Evolutionary conservation across 1,140 invertebrate species (phyloP).

Genomic region (Papilio helenus): DNA sequence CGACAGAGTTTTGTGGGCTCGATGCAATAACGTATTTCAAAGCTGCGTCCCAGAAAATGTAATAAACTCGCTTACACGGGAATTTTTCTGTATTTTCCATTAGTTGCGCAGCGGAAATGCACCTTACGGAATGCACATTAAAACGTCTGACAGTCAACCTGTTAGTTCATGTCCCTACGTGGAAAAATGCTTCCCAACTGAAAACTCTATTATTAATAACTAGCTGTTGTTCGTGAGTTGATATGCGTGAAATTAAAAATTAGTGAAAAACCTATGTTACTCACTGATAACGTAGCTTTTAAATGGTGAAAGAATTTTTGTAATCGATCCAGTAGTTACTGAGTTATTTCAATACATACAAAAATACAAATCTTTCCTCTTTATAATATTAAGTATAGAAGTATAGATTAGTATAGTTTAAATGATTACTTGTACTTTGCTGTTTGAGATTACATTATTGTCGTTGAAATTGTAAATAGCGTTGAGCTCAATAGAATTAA

Average conservation of each 20-base stretch:
- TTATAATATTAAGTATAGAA: too few relatives aligned
- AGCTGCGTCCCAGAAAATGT: conserved; percentile 20
- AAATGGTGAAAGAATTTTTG: too few relatives aligned
- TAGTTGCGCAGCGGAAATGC: conserved; percentile 11
- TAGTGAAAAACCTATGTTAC: too few relatives aligned
- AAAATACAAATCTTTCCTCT: too few relatives aligned
- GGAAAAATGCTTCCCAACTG: not conserved
- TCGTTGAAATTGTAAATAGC: not conserved
- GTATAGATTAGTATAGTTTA: too few relatives aligned
- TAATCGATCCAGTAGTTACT: too few relatives aligned
- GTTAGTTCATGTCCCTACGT: not conserved
- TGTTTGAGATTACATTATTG: not conserved
- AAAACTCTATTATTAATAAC: not conserved
- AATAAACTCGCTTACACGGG: conserved; percentile 24
- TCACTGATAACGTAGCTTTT: too few relatives aligned
- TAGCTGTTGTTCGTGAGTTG: too few relatives aligned
- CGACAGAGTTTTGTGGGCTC: conserved; percentile 31
- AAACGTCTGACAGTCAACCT: not conserved
- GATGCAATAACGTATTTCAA: conserved; percentile 29
- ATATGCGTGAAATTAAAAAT: too few relatives aligned
- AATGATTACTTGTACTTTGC: too few relatives aligned
- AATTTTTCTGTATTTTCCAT: conserved; percentile 24
- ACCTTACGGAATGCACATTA: conserved; percentile 22
- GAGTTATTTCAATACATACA: too few relatives aligned
- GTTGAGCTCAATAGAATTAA: not conserved